phyloP scores from a whole-genome alignment of 1,140 invertebrate species.

The Asobara japonica region DNA sequence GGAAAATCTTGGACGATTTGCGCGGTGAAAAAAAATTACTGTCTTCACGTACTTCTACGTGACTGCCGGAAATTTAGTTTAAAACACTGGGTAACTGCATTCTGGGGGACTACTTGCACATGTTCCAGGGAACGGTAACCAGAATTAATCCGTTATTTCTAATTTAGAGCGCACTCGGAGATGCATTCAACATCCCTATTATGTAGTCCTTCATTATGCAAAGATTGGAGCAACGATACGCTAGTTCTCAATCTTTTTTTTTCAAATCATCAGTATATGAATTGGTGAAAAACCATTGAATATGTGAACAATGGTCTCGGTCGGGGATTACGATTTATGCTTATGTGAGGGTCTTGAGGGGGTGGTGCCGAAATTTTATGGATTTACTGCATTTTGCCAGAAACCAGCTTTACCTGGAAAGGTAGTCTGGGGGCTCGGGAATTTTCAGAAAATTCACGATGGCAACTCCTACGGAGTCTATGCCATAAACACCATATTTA shows the following conservation, averaged over 20 bases:
- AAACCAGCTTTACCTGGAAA: background rate
- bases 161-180: constrained; percentile 8
- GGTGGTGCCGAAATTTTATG: background rate
- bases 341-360: background rate
- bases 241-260: background rate
- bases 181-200: constrained; percentile 4
- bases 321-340: background rate
- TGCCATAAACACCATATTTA: background rate
- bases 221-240: background rate
- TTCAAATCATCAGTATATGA: background rate
- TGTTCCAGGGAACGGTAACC: background rate
- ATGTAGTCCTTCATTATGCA: background rate
- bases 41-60: background rate
- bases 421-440: background rate
- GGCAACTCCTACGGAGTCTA: background rate
- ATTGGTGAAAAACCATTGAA: background rate
- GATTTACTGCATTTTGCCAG: background rate
- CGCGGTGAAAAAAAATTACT: too few relatives aligned
- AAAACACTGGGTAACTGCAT: constrained; percentile 7
- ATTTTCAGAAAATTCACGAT: background rate
- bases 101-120: background rate
- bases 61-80: background rate
- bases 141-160: constrained; percentile 6
- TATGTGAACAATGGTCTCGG: background rate
- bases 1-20: background rate